Conservation (phyloP, 2,113 vertebrate species). For the Lepus americanus region DNA sequence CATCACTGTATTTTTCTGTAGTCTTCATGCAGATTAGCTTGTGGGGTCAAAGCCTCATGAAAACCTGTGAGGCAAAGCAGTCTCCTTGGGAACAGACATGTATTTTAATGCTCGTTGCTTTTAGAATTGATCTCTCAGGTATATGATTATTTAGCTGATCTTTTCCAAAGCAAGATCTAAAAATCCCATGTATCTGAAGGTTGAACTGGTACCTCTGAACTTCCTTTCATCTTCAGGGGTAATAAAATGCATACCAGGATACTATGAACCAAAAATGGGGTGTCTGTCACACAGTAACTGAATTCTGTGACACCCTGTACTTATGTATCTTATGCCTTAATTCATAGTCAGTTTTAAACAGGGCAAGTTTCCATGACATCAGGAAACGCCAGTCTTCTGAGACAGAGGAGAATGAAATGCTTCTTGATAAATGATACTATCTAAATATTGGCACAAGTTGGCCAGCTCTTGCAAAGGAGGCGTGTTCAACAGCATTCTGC, state of each 20-base stretch:
- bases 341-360: slow-evolving; percentile 67
- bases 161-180: background rate
- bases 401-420: slow-evolving; percentile 61
- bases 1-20: accelerated
- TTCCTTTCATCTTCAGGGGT: slow-evolving; percentile 27
- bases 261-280: background rate
- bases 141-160: slow-evolving; percentile 16
- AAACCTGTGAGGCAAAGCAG: background rate
- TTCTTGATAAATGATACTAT: slow-evolving; percentile 79
- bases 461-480: slow-evolving; percentile 76
- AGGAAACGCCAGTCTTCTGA: slow-evolving; percentile 64
- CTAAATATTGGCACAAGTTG: slow-evolving; percentile 77
- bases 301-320: slow-evolving; percentile 32
- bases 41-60: background rate
- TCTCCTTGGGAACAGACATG: background rate
- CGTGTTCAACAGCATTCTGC: slow-evolving; percentile 81
- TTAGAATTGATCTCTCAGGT: background rate
- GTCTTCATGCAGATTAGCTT: background rate
- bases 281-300: slow-evolving; percentile 30
- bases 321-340: slow-evolving; percentile 51
- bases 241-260: slow-evolving; percentile 31
- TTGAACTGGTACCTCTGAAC: background rate
- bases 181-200: background rate
- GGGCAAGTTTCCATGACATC: slow-evolving; percentile 70
- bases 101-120: background rate